Base-by-base conservation (phyloP, 2,797 vertebrate species). In the Gastrophryne carolinensis region DNA sequence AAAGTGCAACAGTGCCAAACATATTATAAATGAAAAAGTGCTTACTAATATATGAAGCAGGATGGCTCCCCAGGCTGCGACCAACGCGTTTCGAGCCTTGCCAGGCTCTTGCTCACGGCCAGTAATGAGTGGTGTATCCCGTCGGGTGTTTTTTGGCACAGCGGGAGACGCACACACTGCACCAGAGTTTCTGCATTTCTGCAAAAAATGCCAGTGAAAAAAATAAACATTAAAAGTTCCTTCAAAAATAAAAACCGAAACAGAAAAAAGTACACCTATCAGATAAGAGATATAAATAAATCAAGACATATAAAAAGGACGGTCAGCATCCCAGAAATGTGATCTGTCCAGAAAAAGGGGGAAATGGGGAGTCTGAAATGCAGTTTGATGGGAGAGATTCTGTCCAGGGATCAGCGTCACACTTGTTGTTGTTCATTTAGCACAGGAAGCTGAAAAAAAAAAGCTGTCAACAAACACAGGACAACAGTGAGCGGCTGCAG, bases 391-490 rank as follows among this genome's bases (percentile, higher is more conserved):
- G 35, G 47, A n/a, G 87, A 88, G 82, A 91, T 89, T 87, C 89
- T 84, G 89, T 92, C 89, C 88, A 86, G 89, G 87, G 91, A 90
- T 90, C 89, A 89, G 90, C 88, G 82, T 86, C 81, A 82, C 84
- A 83, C 82, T 86, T 86, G 90, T 91, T 90, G 90, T 91, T 91
- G 87, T 90, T 83, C 82, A 87, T 87, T 88, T 87, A 88, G 90
- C 87, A 93, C 86, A 86, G 30, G 30, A 56, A 56, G 29, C n/a
- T 17, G 15, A 32, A 26, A 27, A 57, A 32, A 91, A 90, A n/a
- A n/a, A n/a, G 88, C 89, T 84, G 84, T 90, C 90, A 84, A 87
- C 47, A 91, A 90, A 91, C 91, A 94, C 92, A 92, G 86, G 86
- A 92, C 90, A 86, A 87, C 89, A 64, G 81, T 87, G 89, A 87